These are phyloP conservation scores for Psammodynastes pulverulentus DNA, from an alignment of 2,113 vertebrate genomes.

Conservation along the genomic window DNA sequence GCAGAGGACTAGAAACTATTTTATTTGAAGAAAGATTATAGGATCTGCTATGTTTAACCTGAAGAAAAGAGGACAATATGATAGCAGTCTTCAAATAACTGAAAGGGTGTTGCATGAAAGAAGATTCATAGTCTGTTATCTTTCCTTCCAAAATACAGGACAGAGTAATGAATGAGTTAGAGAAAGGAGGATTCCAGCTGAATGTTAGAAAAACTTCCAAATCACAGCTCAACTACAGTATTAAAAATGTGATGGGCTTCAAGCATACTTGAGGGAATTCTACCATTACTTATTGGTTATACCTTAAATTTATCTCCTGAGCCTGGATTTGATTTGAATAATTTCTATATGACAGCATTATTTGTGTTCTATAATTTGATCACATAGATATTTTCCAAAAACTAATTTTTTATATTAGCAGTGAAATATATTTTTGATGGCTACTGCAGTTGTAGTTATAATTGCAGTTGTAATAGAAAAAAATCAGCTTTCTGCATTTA, in stretches of 20 bases:
- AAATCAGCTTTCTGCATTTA: constrained; percentile 30
- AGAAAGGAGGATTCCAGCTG: background rate
- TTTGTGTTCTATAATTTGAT: background rate
- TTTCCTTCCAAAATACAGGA: background rate
- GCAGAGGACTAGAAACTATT: background rate
- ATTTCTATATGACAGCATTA: background rate
- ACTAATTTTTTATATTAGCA: background rate
- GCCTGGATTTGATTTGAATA: background rate
- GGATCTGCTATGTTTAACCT: background rate
- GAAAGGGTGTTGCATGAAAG: background rate
- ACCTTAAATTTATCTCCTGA: background rate
- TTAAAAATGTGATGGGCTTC: background rate
- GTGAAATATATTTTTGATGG: constrained; percentile 10
- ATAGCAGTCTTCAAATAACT: background rate
- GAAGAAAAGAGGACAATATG: background rate
- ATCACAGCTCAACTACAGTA: background rate
- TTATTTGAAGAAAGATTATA: background rate
- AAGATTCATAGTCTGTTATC: background rate
- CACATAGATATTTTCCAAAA: background rate
- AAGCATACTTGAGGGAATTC: background rate
- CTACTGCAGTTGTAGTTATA: too few relatives aligned
- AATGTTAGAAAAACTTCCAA: background rate
- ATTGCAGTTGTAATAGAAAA: too few relatives aligned
- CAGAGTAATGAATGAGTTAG: background rate
- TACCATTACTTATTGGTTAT: background rate